A percentile compares a stretch with the other conserved stretches of the same genome.
phyloP scores from a whole-genome alignment of 2,797 vertebrate genomes.

The Epinephelus coioides region DNA sequence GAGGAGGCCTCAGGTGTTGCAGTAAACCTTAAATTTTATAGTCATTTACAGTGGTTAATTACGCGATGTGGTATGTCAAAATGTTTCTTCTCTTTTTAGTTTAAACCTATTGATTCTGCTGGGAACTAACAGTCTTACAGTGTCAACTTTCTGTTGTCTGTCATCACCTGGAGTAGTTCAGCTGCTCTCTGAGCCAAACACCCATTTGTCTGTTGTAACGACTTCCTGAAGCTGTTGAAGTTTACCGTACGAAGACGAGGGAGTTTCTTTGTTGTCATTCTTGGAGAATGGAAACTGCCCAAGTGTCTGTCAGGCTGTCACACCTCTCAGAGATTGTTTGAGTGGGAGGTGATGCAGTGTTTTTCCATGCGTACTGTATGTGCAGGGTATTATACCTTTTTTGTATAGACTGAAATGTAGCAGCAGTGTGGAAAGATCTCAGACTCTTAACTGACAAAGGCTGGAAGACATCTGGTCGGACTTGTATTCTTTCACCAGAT shows the following conservation, averaged over 20 bases:
- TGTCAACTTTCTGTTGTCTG: background rate
- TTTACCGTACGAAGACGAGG: conserved; percentile 19
- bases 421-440: no score
- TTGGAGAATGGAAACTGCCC: conserved; percentile 39
- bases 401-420: background rate
- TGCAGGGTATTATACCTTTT: no score
- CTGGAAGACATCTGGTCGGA: background rate
- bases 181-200: conserved; percentile 2
- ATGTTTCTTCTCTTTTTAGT: no score
- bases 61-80: background rate
- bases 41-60: background rate
- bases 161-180: background rate
- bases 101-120: no score
- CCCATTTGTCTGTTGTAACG: conserved; percentile 28
- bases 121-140: no score
- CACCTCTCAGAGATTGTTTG: background rate
- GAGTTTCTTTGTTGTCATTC: conserved; percentile 52
- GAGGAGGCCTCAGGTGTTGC: no score
- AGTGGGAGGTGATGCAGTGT: background rate
- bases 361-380: background rate
- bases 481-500: background rate
- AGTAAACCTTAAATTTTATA: background rate
- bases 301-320: conserved; percentile 27
- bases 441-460: background rate
- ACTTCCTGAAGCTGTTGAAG: conserved; percentile 51